phyloP scores from a whole-genome alignment of 2,113 vertebrate genomes.

The Cynocephalus volans region DNA sequence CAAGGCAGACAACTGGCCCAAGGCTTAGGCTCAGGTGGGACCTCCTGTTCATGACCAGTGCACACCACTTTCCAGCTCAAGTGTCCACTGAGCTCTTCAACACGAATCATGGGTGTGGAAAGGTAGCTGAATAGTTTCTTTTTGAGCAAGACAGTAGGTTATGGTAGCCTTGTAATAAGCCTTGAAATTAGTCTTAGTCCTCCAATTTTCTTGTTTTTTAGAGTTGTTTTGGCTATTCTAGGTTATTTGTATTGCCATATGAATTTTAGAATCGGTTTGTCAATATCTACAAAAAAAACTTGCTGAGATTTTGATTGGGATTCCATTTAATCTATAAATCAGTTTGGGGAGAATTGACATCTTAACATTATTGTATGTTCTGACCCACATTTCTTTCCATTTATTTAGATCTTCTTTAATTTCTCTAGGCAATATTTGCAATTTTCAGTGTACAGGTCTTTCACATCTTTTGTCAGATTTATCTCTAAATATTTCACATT shows the following conservation, averaged over 20 bases:
- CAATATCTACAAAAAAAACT: background rate
- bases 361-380: background rate
- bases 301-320: background rate
- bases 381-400: background rate
- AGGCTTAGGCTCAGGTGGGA: background rate
- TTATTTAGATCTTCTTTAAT: constrained; percentile 43
- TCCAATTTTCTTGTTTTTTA: background rate
- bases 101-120: background rate
- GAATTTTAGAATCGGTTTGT: background rate
- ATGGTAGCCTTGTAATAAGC: background rate
- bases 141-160: background rate
- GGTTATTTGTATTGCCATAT: too few species aligned
- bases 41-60: background rate
- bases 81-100: background rate
- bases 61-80: background rate
- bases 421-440: background rate
- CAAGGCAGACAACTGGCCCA: background rate
- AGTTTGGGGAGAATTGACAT: background rate
- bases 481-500: constrained; percentile 5
- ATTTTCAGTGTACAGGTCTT: background rate
- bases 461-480: constrained; percentile 39
- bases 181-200: constrained; percentile 7
- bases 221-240: background rate
- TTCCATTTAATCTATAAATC: background rate
- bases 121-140: background rate